Percentiles rank a stretch among this genome's conserved stretches.
Evolutionary conservation across 2,113 vertebrate genomes (phyloP).

Genomic region (Protobothrops flavoviridis): DNA sequence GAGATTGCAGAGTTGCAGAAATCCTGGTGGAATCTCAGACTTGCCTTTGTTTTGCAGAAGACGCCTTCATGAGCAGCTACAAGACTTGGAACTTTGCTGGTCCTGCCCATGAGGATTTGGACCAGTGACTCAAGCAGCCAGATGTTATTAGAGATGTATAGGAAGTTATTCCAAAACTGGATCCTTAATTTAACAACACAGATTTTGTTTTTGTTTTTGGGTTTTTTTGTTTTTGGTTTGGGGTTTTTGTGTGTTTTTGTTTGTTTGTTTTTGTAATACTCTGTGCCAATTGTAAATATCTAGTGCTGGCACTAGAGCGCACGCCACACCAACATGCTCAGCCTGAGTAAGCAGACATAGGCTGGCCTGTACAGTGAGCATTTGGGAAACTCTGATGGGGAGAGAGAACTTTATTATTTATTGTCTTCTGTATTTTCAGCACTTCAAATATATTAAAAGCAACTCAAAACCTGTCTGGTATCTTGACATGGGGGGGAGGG

Average conservation of each 20-base stretch:
- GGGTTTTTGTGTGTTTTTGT: neutral
- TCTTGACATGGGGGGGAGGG: neutral
- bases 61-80: neutral
- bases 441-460: conserved; percentile 55
- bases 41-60: conserved; percentile 28
- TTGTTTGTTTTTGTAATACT: neutral
- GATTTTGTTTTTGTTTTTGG: neutral
- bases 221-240: neutral
- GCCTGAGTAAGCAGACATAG: rapidly evolving
- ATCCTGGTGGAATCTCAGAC: neutral
- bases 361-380: neutral
- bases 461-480: conserved; percentile 1
- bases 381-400: conserved; percentile 25
- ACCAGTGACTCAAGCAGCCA: neutral
- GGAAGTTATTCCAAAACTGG: neutral
- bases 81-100: neutral
- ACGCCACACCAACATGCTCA: conserved; percentile 2
- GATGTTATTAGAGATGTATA: rapidly evolving
- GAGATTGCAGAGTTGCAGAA: neutral
- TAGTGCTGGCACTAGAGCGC: rapidly evolving
- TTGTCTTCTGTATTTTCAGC: conserved; percentile 33
- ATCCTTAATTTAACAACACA: conserved; percentile 10
- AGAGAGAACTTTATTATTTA: neutral
- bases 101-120: rapidly evolving
- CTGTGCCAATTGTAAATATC: neutral